Conservation (phyloP, 2,113 vertebrate genomes). For the Prinia subflava region DNA sequence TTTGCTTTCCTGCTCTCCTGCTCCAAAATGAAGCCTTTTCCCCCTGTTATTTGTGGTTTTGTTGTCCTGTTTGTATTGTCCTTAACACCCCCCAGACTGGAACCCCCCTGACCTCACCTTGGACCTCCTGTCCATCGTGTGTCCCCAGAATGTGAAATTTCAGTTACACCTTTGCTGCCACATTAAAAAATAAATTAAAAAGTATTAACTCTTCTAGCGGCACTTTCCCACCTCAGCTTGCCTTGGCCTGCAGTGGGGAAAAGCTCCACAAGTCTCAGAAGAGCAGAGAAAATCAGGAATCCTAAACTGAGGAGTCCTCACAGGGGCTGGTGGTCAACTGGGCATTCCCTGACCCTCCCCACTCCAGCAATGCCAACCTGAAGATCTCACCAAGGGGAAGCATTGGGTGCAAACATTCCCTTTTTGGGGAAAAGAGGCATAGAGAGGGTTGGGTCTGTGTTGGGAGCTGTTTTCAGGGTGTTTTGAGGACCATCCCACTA, state of each 20-base stretch:
- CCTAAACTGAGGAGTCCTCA: neutral
- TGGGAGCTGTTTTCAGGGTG: neutral
- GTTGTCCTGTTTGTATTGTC: neutral
- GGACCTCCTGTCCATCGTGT: neutral
- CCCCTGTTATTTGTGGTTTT: neutral
- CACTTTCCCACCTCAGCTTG: neutral
- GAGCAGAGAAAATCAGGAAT: neutral
- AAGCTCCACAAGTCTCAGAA: fast-evolving
- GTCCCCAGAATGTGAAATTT: neutral
- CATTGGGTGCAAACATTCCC: neutral
- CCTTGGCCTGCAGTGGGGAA: neutral
- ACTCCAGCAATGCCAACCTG: neutral
- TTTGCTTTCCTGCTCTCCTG: neutral
- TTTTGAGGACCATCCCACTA: too few relatives aligned
- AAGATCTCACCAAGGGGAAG: neutral
- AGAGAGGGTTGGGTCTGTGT: fast-evolving
- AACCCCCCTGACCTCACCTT: neutral
- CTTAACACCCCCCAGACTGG: neutral
- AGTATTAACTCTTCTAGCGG: neutral
- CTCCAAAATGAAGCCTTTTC: neutral
- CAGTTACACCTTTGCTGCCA: neutral
- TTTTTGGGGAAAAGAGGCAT: neutral
- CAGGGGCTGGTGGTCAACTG: neutral
- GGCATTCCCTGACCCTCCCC: neutral
- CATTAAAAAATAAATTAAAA: neutral